These are phyloP conservation scores for Aulostomus chinensis DNA, from an alignment of 2,797 vertebrate species.

Conservation along the genomic window DNA sequence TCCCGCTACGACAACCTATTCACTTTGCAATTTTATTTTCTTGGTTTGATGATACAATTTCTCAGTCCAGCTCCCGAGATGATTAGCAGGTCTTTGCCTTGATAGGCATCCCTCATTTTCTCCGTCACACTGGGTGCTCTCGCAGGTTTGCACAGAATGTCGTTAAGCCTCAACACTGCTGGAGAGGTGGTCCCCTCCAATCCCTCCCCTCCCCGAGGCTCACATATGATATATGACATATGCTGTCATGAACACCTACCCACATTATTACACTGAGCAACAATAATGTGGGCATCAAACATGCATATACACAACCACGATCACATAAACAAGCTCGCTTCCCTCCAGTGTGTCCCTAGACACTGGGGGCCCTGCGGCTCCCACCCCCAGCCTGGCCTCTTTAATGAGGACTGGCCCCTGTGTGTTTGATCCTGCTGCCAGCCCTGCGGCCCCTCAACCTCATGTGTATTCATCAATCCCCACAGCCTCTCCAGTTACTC, in stretches of 20 bases:
- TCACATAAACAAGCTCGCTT: constrained; percentile 51
- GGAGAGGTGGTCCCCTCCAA: constrained; percentile 17
- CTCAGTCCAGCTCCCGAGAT: constrained; percentile 40
- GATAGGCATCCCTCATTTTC: constrained; percentile 26
- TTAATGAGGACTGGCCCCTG: constrained; percentile 76
- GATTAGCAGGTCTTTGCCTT: constrained; percentile 40
- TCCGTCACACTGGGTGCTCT: constrained; percentile 17
- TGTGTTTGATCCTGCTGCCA: constrained; percentile 77
- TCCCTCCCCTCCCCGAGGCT: constrained; percentile 14
- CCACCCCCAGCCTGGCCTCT: constrained; percentile 59
- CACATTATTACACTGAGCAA: constrained; percentile 32
- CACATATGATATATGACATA: constrained; percentile 25
- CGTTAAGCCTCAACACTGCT: constrained; percentile 22
- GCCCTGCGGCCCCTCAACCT: constrained; percentile 62
- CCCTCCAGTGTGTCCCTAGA: constrained; percentile 53
- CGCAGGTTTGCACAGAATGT: constrained; percentile 39
- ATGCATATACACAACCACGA: constrained; percentile 12
- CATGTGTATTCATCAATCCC: constrained; percentile 75
- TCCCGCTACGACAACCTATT: constrained; percentile 26
- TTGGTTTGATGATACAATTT: constrained; percentile 38
- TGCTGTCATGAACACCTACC: constrained; percentile 22
- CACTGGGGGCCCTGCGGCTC: constrained; percentile 42
- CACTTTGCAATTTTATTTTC: constrained; percentile 25
- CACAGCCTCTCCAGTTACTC: constrained; percentile 46
- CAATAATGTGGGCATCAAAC: constrained; percentile 18